phyloP scores from a whole-genome alignment of 2,888 invertebrate species.

The Lochmaea crataegi region DNA sequence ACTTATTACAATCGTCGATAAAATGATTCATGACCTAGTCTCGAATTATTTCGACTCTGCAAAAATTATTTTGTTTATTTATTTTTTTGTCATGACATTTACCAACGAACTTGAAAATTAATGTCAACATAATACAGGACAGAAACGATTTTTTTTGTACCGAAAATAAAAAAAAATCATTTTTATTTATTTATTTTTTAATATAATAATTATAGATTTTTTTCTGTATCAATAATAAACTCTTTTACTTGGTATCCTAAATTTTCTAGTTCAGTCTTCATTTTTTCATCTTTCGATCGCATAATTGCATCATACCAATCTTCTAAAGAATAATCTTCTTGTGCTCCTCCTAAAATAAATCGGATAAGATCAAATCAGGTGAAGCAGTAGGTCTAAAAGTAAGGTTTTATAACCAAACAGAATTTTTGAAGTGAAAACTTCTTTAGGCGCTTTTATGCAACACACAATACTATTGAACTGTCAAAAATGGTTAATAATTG shows the following conservation, averaged over 20 bases:
- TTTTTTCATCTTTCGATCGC: conserved; percentile 61
- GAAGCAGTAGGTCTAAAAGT: neutral
- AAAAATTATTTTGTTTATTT: conserved; percentile 19
- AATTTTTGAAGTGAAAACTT: too few species aligned
- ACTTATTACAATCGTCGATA: too few species aligned
- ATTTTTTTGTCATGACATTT: conserved; percentile 24
- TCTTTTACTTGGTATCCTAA: conserved; percentile 66
- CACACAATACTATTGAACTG: too few species aligned
- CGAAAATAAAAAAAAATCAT: too few species aligned
- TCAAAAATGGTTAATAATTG: too few species aligned
- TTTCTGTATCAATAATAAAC: neutral
- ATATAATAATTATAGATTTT: neutral
- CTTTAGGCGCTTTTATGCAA: too few species aligned
- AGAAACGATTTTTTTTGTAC: neutral
- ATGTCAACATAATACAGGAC: conserved; percentile 13
- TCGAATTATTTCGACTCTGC: conserved; percentile 23
- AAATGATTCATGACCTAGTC: conserved; percentile 5
- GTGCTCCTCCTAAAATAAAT: conserved; percentile 60
- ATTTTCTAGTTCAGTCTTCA: conserved; percentile 73
- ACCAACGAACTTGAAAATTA: conserved; percentile 2
- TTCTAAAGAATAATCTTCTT: conserved; percentile 17
- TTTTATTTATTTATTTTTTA: neutral
- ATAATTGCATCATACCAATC: conserved; percentile 12
- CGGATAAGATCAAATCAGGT: conserved; percentile 64
- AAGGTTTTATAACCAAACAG: too few species aligned